Evolutionary conservation across 2,113 vertebrate genomes (phyloP).

Genomic region (Aramus guarauna): DNA sequence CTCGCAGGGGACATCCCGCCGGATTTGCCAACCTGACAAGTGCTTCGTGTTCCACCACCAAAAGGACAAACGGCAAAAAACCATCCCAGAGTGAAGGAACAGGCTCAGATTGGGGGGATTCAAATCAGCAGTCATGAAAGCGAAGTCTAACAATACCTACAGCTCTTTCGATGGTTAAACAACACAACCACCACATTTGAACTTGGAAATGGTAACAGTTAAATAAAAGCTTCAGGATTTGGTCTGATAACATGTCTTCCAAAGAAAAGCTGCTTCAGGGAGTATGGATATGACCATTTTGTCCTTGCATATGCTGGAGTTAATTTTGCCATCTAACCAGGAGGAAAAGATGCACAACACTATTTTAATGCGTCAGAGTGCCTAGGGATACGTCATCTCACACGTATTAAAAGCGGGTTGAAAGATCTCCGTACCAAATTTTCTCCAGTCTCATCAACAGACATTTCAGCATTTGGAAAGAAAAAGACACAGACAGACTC

Average conservation of each 20-base stretch:
- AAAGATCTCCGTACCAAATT: not conserved
- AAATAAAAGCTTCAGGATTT: not conserved
- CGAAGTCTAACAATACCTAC: not conserved
- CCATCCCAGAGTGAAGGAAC: not conserved
- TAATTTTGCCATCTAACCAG: not conserved
- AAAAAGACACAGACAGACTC: not conserved
- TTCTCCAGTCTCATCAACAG: not conserved
- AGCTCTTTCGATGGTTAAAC: not conserved
- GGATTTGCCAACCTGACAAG: not conserved
- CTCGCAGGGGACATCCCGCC: accelerated
- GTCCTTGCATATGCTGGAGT: not conserved
- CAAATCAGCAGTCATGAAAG: accelerated
- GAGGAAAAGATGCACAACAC: not conserved
- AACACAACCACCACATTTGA: accelerated
- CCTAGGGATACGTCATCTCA: accelerated
- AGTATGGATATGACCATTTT: not conserved
- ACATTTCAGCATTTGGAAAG: not conserved
- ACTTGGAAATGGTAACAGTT: not conserved
- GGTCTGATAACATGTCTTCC: not conserved
- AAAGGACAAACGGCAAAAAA: not conserved
- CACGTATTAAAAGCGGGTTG: not conserved
- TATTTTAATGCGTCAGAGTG: not conserved
- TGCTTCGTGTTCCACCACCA: accelerated
- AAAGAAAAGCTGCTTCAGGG: not conserved
- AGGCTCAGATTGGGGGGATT: not conserved